These are phyloP conservation scores for Carduelis carduelis DNA, from an alignment of 2,797 vertebrate species.

Conservation along the genomic window DNA sequence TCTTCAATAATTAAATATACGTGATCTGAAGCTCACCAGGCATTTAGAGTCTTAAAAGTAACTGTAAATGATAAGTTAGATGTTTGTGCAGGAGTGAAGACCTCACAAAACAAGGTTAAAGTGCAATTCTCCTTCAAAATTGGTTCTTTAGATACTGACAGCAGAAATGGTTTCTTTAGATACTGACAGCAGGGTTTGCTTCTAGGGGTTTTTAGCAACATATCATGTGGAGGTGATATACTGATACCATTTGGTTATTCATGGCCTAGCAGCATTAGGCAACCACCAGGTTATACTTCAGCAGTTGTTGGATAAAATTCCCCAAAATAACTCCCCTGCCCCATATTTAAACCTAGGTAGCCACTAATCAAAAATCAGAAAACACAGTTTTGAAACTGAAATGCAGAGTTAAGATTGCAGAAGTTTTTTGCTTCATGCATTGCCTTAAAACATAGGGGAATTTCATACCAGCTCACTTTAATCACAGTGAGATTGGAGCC, in stretches of 20 bases:
- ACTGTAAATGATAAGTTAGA: background rate
- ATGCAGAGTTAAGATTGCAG: background rate
- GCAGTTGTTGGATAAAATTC: background rate
- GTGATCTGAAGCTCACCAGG: background rate
- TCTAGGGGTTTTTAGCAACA: background rate
- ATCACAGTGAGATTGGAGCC: background rate
- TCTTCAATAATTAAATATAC: background rate
- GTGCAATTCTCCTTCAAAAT: background rate
- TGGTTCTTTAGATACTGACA: background rate
- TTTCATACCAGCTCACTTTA: background rate
- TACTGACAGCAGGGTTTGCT: background rate
- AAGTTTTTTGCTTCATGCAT: background rate
- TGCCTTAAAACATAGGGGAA: background rate
- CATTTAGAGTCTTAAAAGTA: background rate
- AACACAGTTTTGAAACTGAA: background rate
- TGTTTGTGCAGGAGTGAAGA: background rate
- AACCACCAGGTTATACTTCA: background rate
- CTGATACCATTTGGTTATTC: background rate
- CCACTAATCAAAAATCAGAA: background rate
- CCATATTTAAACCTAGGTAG: background rate
- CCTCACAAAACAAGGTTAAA: background rate
- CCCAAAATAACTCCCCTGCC: rapidly evolving
- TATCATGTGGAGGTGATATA: background rate
- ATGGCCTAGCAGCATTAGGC: background rate
- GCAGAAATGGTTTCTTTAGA: background rate